Percentiles rank a stretch among this genome's conserved stretches.
phyloP scores from a whole-genome alignment of 1,140 invertebrate species.

The Dendroctonus ponderosae region DNA sequence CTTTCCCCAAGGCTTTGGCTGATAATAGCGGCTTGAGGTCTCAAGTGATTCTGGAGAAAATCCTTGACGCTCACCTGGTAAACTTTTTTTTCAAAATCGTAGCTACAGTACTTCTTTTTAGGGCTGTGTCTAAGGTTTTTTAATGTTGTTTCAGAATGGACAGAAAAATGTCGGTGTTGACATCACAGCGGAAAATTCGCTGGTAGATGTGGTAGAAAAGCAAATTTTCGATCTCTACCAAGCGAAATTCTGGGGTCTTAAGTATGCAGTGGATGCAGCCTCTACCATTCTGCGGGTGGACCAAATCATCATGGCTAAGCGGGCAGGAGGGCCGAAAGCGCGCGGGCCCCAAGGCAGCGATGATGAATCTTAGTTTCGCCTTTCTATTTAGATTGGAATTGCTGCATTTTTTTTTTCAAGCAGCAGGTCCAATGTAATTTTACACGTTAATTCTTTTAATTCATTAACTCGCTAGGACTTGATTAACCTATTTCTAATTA shows the following conservation, averaged over 20 bases:
- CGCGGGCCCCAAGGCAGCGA: constrained; percentile 67
- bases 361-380: constrained; percentile 57
- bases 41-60: constrained; percentile 84
- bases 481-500: too few relatives aligned
- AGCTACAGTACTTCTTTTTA: too few relatives aligned
- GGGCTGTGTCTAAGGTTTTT: neutral
- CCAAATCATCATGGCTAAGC: constrained; percentile 98
- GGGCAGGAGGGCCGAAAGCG: constrained; percentile 91
- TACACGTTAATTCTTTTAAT: too few relatives aligned
- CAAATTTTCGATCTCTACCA: constrained; percentile 83
- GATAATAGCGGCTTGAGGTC: constrained; percentile 92
- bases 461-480: too few relatives aligned
- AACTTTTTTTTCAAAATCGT: too few relatives aligned
- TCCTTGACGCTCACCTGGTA: constrained; percentile 87
- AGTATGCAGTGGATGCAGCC: constrained; percentile 92
- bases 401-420: too few relatives aligned
- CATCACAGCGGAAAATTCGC: constrained; percentile 73
- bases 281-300: constrained; percentile 95
- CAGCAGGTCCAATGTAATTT: too few relatives aligned
- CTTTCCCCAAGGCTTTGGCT: constrained; percentile 87
- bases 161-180: constrained; percentile 84
- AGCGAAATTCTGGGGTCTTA: constrained; percentile 88
- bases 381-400: too few relatives aligned
- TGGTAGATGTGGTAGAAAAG: constrained; percentile 72
- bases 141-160: constrained; percentile 59